Evolutionary conservation across 2,113 vertebrate species (phyloP), one percentile per base, ranked within the genome.

Genomic region (Amazona vittata): DNA sequence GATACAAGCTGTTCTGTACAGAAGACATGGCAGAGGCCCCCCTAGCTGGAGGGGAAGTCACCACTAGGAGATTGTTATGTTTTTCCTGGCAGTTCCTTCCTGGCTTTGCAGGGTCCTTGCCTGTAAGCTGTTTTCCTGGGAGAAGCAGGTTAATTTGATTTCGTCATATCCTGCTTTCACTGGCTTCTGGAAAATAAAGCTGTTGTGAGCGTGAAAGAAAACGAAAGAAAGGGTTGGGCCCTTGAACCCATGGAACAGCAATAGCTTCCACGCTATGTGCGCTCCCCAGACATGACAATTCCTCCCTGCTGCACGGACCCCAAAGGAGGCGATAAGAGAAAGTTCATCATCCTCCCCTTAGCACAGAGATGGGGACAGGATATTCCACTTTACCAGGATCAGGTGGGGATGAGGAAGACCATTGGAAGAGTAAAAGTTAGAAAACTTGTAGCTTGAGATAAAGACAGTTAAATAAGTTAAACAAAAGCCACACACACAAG

Each of bases 81-180:
- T 96, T 96, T 92, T 95, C 46, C 77, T 94, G 94, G 96, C 91
- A 62, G 70, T 59, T 91, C 37, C 16, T 84, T 84, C 35, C 37
- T 49, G 49, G 62, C 52, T 91, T 89, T 89, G 37, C 21, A 91
- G 37, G 14, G 55, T 86, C 37, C 57, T 78, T 96, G 80, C 65
- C 94, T 86, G 80, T 46, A 69, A 75, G 83, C 86, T 95, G 37
- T 94, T 95, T 93, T 89, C 93, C 74, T 91, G 77, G 81, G 77
- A 94, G 89, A 86, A 86, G 65, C 20, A 80, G 5, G 53, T 85
- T 94, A 2, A 2, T 49, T 83, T 59, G 44, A 87, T 91, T 82
- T 89, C 77, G 73, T 64, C 69, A 76, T 21, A 91, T 43, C 57
- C 70, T 92, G 80, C 86, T 92, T 96, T 84, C 78, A 89, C 52